Percentiles rank a stretch among this genome's conserved stretches.
phyloP scores from a whole-genome alignment of 1,140 invertebrate genomes.

The Asbolus verrucosus region DNA sequence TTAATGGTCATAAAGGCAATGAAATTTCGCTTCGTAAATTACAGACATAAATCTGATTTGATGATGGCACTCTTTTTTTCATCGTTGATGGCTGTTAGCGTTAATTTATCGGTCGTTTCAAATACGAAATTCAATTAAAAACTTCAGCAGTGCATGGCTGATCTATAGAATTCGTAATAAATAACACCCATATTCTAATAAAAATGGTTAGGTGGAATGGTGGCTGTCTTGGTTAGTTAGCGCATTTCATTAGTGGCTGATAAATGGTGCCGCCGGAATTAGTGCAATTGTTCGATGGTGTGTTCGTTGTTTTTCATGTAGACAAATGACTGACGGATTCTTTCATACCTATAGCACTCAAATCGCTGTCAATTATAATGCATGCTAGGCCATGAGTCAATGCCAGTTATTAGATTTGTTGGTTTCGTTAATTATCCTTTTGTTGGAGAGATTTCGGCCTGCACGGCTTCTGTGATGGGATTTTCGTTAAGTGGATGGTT shows the following conservation, averaged over 20 bases:
- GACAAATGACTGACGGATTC: conserved; percentile 35
- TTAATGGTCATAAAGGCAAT: neutral
- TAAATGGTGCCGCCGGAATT: conserved; percentile 42
- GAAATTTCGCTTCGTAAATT: conserved; percentile 5
- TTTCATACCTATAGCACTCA: neutral
- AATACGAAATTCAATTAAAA: conserved; percentile 36
- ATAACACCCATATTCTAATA: neutral
- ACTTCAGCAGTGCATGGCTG: neutral
- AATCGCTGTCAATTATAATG: conserved; percentile 38
- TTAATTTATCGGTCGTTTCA: conserved; percentile 30
- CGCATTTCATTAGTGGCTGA: conserved; percentile 38
- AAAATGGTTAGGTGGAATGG: conserved; percentile 4
- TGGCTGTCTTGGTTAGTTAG: conserved; percentile 42
- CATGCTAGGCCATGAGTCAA: conserved; percentile 7
- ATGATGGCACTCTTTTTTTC: conserved; percentile 1
- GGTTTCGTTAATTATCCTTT: conserved; percentile 43
- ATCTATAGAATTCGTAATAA: conserved; percentile 30
- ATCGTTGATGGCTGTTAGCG: neutral
- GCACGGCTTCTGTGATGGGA: too few relatives aligned
- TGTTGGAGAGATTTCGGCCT: conserved; percentile 19
- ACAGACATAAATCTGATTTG: conserved; percentile 6
- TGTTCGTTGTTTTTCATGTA: conserved; percentile 21
- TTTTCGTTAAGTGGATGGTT: too few relatives aligned
- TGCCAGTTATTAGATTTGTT: conserved; percentile 42
- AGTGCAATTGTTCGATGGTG: conserved; percentile 39